These are phyloP conservation scores for Oreochromis niloticus DNA, from an alignment of 2,113 vertebrate genomes.

Conservation along the genomic window DNA sequence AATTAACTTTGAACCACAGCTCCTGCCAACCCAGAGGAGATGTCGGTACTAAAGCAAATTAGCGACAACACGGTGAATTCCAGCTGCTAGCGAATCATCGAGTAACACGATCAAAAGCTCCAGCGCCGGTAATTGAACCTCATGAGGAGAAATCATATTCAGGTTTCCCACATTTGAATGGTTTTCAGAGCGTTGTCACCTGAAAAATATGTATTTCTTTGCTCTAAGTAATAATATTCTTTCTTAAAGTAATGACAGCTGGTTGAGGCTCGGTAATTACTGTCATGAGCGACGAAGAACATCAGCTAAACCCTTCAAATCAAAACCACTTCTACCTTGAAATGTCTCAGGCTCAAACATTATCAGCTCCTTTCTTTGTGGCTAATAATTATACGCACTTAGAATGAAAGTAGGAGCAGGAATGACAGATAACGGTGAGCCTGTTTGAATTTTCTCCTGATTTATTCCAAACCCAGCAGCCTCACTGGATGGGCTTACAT, in stretches of 20 bases:
- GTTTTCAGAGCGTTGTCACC: background rate
- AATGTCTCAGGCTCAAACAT: background rate
- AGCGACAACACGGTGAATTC: background rate
- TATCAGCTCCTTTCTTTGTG: background rate
- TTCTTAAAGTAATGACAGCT: background rate
- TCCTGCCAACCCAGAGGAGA: background rate
- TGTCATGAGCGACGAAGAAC: background rate
- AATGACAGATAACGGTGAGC: constrained; percentile 15
- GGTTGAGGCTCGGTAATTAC: background rate
- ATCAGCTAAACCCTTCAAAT: background rate
- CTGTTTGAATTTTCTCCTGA: constrained; percentile 10
- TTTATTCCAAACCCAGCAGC: constrained; percentile 20
- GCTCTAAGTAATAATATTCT: background rate
- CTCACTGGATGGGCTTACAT: background rate
- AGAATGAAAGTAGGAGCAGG: background rate
- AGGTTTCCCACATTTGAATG: background rate
- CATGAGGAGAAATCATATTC: background rate
- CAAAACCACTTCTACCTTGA: background rate
- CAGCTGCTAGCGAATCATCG: background rate
- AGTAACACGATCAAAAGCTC: background rate
- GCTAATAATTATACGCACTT: constrained; percentile 13
- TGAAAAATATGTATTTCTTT: background rate
- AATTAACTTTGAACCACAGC: background rate
- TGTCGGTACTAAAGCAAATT: background rate
- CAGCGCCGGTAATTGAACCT: background rate